A percentile compares a stretch with the other conserved stretches of the same genome.
These are phyloP conservation scores for Myotis myotis DNA, from an alignment of 2,797 vertebrate species.

Conservation along the genomic window DNA sequence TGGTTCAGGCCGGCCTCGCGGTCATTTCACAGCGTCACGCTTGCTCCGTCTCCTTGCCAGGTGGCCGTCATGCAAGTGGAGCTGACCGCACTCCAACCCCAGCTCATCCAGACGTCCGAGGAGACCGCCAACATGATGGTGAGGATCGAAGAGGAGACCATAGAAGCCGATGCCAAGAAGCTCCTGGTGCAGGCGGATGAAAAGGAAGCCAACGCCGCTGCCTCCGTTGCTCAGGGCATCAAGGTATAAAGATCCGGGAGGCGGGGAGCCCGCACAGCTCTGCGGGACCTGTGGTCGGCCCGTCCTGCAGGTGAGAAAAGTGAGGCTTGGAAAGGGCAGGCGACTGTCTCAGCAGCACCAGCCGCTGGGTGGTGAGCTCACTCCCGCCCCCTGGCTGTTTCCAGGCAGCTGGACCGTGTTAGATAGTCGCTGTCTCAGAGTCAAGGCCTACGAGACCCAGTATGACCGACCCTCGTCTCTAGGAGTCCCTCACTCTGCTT, in stretches of 20 bases:
- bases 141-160: conserved; percentile 91
- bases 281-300: neutral
- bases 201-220: conserved; percentile 92
- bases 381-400: neutral
- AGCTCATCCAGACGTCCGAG: conserved; percentile 92
- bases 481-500: neutral
- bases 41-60: conserved; percentile 80
- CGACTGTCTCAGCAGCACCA: neutral
- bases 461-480: neutral
- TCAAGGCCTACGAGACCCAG: neutral
- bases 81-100: conserved; percentile 92
- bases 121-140: conserved; percentile 94
- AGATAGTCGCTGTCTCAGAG: neutral
- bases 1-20: neutral
- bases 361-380: neutral
- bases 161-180: conserved; percentile 93
- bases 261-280: neutral
- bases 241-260: conserved; percentile 85
- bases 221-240: conserved; percentile 90
- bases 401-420: neutral
- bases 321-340: neutral
- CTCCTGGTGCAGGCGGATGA: conserved; percentile 93
- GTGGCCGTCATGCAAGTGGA: conserved; percentile 94
- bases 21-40: fast-evolving
- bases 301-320: neutral